Percentiles rank a stretch among this genome's conserved stretches.
Evolutionary conservation across 2,113 vertebrate species (phyloP).

Genomic region (Ameiurus melas): DNA sequence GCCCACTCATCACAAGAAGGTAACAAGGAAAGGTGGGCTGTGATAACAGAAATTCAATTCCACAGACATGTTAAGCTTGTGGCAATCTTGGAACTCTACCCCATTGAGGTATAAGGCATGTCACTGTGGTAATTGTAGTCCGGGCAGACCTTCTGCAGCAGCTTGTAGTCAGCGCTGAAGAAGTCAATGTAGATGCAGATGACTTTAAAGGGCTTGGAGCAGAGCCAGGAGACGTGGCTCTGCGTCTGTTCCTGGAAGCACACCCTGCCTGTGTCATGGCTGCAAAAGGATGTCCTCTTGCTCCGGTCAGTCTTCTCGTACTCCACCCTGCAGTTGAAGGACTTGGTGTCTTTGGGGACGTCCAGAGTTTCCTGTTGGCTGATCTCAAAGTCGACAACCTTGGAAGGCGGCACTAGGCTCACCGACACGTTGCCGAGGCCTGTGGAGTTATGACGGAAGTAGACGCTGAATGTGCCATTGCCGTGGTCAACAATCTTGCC

Average conservation of each 20-base stretch:
- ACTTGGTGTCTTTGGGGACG: conserved; percentile 54
- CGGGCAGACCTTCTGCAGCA: conserved; percentile 78
- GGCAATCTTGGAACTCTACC: conserved; percentile 14
- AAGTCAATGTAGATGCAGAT: conserved; percentile 79
- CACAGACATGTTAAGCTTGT: not conserved
- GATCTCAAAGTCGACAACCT: conserved; percentile 70
- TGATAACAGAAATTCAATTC: not conserved
- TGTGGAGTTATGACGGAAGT: conserved; percentile 78
- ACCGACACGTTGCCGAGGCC: conserved; percentile 75
- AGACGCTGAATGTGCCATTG: conserved; percentile 77
- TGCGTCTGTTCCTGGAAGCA: conserved; percentile 78
- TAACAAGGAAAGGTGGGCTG: conserved; percentile 13
- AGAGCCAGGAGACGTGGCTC: conserved; percentile 77
- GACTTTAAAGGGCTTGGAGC: conserved; percentile 77
- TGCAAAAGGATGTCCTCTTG: conserved; percentile 75
- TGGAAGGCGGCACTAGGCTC: conserved; percentile 75
- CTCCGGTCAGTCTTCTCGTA: conserved; percentile 76
- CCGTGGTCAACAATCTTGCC: conserved; percentile 78
- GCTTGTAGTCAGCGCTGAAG: conserved; percentile 74
- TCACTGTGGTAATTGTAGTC: conserved; percentile 75
- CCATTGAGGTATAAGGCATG: conserved; percentile 51
- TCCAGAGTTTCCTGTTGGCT: conserved; percentile 61
- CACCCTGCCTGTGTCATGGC: conserved; percentile 70
- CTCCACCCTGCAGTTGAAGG: conserved; percentile 74
- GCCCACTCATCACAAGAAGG: not conserved